Conservation (phyloP, 2,888 invertebrate genomes). For the Cheilosia soror region DNA sequence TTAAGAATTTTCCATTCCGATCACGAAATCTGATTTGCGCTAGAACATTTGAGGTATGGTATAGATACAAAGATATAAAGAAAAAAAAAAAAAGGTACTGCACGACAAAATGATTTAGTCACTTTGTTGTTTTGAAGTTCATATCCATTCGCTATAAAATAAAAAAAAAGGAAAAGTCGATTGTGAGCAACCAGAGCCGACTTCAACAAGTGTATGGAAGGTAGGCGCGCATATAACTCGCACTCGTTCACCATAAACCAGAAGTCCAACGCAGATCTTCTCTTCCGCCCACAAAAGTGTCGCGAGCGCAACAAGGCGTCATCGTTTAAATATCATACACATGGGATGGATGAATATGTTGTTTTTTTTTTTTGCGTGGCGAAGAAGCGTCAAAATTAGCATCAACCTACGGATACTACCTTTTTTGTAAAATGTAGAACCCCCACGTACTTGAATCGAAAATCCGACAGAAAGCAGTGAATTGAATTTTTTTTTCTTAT, state of each 20-base stretch:
- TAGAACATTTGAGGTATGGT: slow-evolving; percentile 8
- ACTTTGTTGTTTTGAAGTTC: neutral
- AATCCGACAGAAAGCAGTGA: slow-evolving; percentile 44
- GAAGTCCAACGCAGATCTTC: slow-evolving; percentile 19
- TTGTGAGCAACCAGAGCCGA: slow-evolving; percentile 36
- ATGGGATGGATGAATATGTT: neutral
- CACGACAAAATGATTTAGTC: neutral
- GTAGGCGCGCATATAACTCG: neutral
- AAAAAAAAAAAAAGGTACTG: neutral
- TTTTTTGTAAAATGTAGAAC: slow-evolving; percentile 37
- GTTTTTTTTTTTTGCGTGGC: slow-evolving; percentile 26
- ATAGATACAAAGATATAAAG: slow-evolving; percentile 25
- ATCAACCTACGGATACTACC: slow-evolving; percentile 46
- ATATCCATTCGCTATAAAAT: slow-evolving; percentile 19
- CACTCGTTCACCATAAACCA: slow-evolving; percentile 11
- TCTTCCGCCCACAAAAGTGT: slow-evolving; percentile 51
- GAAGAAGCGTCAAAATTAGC: slow-evolving; percentile 48
- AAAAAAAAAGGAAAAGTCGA: slow-evolving; percentile 24
- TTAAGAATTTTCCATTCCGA: slow-evolving; percentile 47
- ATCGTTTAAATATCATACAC: slow-evolving; percentile 8
- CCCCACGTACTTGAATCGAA: slow-evolving; percentile 56
- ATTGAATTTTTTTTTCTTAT: slow-evolving; percentile 15
- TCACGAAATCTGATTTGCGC: slow-evolving; percentile 53
- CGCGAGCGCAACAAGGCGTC: slow-evolving; percentile 42
- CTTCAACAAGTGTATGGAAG: slow-evolving; percentile 48